phyloP scores from a whole-genome alignment of 2,113 vertebrate genomes.

The Lota lota region DNA sequence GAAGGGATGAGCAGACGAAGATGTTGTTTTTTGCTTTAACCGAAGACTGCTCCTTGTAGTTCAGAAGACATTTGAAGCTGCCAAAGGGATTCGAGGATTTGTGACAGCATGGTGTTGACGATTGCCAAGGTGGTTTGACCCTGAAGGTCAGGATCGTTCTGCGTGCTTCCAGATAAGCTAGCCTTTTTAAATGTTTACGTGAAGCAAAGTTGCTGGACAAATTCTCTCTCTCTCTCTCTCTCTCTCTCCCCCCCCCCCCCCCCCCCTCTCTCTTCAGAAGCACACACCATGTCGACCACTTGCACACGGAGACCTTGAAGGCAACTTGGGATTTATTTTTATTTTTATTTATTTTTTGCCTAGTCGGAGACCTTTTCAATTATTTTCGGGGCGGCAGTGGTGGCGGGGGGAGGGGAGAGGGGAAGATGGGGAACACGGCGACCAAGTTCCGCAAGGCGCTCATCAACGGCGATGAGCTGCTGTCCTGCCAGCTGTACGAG shows the following conservation, averaged over 20 bases:
- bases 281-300: slow-evolving; percentile 76
- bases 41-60: neutral
- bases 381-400: slow-evolving; percentile 13
- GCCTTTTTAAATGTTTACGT: no score
- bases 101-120: neutral
- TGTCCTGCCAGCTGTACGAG: slow-evolving; percentile 95
- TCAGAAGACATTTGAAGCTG: neutral
- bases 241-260: neutral
- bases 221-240: neutral
- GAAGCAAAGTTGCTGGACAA: no score
- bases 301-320: slow-evolving; percentile 72
- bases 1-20: slow-evolving; percentile 29
- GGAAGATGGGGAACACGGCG: slow-evolving; percentile 92
- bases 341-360: neutral
- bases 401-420: slow-evolving; percentile 41
- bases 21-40: slow-evolving; percentile 7
- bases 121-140: neutral
- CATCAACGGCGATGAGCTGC: slow-evolving; percentile 92
- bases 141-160: neutral
- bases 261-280: slow-evolving; percentile 59
- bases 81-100: neutral
- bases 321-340: slow-evolving; percentile 32
- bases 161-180: neutral
- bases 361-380: slow-evolving; percentile 42
- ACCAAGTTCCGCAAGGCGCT: slow-evolving; percentile 98